Percentiles rank a stretch among this genome's conserved stretches.
These are phyloP conservation scores for Psittacula cyanocephala DNA, from an alignment of 2,113 vertebrate genomes.

Conservation along the genomic window DNA sequence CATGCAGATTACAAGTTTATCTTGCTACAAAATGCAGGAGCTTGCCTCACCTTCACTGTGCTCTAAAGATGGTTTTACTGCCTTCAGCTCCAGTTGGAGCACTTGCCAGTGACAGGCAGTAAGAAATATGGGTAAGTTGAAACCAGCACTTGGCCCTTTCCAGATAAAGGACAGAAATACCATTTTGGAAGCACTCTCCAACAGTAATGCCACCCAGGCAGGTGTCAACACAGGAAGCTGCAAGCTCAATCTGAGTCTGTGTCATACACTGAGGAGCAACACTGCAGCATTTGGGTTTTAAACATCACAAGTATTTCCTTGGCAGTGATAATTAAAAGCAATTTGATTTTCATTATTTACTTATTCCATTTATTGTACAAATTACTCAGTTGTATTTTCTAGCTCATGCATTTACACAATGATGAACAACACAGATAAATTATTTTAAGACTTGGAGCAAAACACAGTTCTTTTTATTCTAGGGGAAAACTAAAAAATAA, in stretches of 20 bases:
- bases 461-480: background rate
- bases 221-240: background rate
- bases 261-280: background rate
- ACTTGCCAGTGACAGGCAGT: background rate
- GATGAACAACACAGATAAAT: background rate
- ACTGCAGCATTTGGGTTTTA: background rate
- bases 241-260: background rate
- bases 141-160: slow-evolving; percentile 16
- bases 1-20: background rate
- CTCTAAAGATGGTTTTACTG: background rate
- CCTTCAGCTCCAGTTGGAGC: background rate
- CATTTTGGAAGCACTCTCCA: background rate
- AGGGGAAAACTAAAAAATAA: background rate
- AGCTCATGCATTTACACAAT: background rate
- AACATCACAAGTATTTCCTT: background rate
- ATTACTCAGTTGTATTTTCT: background rate
- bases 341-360: background rate
- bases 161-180: background rate
- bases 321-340: background rate
- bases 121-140: background rate
- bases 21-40: background rate
- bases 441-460: background rate
- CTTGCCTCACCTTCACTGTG: background rate
- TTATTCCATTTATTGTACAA: background rate
- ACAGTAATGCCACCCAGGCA: background rate